These are phyloP conservation scores for Microctonus hyperodae DNA, from an alignment of 2,888 invertebrate species.

Conservation along the genomic window DNA sequence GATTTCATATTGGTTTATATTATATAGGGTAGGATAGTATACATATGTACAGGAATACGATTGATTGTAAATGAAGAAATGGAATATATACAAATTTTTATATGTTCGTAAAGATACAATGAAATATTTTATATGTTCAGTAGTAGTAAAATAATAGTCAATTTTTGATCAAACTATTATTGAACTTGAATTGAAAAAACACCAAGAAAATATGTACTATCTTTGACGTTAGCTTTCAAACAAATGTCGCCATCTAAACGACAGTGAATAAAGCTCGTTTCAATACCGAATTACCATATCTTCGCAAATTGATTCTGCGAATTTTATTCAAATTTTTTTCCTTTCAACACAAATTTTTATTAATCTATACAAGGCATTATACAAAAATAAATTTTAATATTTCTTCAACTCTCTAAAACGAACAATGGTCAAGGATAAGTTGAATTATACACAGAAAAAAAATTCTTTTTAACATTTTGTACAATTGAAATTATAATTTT, in stretches of 20 bases:
- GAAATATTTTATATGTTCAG: background rate
- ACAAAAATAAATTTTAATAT: background rate
- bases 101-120: background rate
- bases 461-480: too few species aligned
- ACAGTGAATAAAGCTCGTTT: background rate
- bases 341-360: background rate
- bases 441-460: background rate
- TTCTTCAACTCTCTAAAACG: background rate
- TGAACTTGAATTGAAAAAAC: too few species aligned
- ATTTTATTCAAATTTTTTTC: background rate
- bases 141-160: background rate
- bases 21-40: too few species aligned
- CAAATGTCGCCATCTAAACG: conserved; percentile 12
- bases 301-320: background rate
- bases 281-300: background rate
- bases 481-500: too few species aligned
- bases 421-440: background rate
- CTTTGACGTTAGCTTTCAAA: background rate
- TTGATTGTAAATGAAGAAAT: background rate
- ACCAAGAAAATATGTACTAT: too few species aligned
- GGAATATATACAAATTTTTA: too few species aligned
- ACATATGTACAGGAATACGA: too few species aligned
- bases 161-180: background rate
- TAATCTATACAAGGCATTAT: background rate
- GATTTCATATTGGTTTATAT: too few species aligned